These are phyloP conservation scores for Drosophila eugracilis DNA, from an alignment of 1,140 invertebrate genomes.

Conservation along the genomic window DNA sequence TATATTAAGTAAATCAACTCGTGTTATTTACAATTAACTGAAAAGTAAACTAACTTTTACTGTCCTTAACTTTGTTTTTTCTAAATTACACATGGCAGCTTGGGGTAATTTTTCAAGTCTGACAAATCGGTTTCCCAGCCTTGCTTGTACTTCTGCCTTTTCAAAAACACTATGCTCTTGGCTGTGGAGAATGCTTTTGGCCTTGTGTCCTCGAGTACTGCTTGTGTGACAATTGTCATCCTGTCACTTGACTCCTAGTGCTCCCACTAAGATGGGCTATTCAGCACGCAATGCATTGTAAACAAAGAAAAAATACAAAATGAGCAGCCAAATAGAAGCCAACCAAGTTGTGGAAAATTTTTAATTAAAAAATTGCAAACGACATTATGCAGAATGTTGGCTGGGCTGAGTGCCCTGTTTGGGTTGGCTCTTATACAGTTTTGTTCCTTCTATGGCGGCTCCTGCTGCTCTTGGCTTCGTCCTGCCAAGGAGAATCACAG, in stretches of 20 bases:
- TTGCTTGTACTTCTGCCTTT: background rate
- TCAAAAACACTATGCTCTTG: slow-evolving; percentile 11
- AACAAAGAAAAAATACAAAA: slow-evolving; percentile 53
- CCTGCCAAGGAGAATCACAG: slow-evolving; percentile 50
- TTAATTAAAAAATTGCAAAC: slow-evolving; percentile 79
- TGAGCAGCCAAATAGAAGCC: slow-evolving; percentile 65
- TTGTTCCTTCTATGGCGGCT: slow-evolving; percentile 1
- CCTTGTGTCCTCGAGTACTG: slow-evolving; percentile 25
- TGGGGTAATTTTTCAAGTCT: slow-evolving; percentile 66
- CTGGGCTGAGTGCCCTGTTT: slow-evolving; percentile 1
- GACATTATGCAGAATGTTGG: slow-evolving; percentile 58
- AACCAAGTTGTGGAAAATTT: slow-evolving; percentile 68
- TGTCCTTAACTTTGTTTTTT: no score
- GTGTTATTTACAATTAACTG: background rate
- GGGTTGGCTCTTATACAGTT: slow-evolving; percentile 19
- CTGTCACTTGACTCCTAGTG: slow-evolving; percentile 64
- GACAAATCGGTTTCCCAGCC: slow-evolving; percentile 62
- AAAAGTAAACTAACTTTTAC: background rate
- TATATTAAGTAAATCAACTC: background rate
- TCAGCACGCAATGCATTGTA: slow-evolving; percentile 47
- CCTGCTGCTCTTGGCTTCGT: slow-evolving; percentile 15
- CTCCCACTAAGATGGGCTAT: slow-evolving; percentile 32
- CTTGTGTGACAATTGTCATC: slow-evolving; percentile 69
- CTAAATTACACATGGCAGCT: slow-evolving; percentile 1
- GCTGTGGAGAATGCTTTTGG: slow-evolving; percentile 19